Base-by-base conservation (phyloP, 2,113 vertebrate genomes). In the Rhinichthys klamathensis region DNA sequence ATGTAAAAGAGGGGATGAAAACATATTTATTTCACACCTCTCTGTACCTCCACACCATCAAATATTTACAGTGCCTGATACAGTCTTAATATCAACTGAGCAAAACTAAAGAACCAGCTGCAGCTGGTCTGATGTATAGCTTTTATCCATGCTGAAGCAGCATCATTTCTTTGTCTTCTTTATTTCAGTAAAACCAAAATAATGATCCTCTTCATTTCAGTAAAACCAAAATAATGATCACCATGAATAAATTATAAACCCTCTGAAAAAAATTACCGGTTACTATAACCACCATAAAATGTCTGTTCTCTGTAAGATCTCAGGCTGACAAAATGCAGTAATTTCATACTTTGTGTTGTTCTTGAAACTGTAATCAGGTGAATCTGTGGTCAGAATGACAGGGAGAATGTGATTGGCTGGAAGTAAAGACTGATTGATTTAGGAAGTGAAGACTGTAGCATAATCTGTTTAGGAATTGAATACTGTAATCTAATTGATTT, bases 31-130 rank as follows among this genome's bases (percentile, higher is more conserved):
- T 93, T 92, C 84, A 90, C 91, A 92, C 93, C 87, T 89, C 87
- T 91, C 58, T 63, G 15, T 80, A 88, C 91, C 90, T 89, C 86
- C 91, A 84, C 92, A 91, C 89, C 92, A 92, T 93, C 91, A 90
- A 92, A 93, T 91, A 88, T 90, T 90, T 84, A 91, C 91, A 67
- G 73, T 92, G 93, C 91, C 92, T 92, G 90, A 91, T 91, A 92
- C 92, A 92, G 94, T 87, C 77, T 87, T 91, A 91, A 92, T 89
- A 89, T 89, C 90, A 89, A 92, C 89, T 87, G 89, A 91, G 91
- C 87, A 90, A 77, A 87, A 72, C 82, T 25, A 85, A 89, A 67
- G 87, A 61, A 67, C 76, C 25, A 73, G 70, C 30, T 46, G 85
- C 83, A 80, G 89, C 41, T 60, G 61, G 30, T 32, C 56, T 72